phyloP scores from a whole-genome alignment of 2,888 invertebrate species.

The Ditula angustiorana region DNA sequence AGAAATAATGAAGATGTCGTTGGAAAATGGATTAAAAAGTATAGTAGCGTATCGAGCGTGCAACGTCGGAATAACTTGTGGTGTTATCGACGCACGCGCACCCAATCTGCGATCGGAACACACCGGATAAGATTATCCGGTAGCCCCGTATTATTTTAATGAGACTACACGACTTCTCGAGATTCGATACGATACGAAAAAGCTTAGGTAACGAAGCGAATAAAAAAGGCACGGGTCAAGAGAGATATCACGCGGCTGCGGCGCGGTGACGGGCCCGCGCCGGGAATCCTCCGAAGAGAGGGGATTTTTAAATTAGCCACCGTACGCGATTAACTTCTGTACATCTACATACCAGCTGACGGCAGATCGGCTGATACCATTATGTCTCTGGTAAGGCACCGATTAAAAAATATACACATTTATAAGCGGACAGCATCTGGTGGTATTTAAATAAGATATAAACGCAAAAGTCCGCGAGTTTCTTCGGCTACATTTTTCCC shows the following conservation, averaged over 20 bases:
- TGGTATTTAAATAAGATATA: constrained; percentile 85
- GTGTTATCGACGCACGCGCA: constrained; percentile 83
- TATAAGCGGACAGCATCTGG: constrained; percentile 82
- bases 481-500: constrained; percentile 70
- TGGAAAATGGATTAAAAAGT: constrained; percentile 79
- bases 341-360: constrained; percentile 83
- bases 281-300: constrained; percentile 60
- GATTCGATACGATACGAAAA: constrained; percentile 81
- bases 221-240: constrained; percentile 79
- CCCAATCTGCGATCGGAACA: constrained; percentile 84
- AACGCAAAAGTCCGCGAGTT: constrained; percentile 78
- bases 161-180: constrained; percentile 83
- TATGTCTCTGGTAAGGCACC: constrained; percentile 83
- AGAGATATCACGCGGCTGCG: constrained; percentile 77
- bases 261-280: constrained; percentile 64
- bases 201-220: constrained; percentile 82
- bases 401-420: constrained; percentile 82
- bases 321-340: constrained; percentile 75
- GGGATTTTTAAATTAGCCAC: constrained; percentile 81
- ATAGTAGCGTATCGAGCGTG: constrained; percentile 75
- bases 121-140: constrained; percentile 85
- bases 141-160: constrained; percentile 86
- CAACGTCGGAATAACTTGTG: constrained; percentile 80
- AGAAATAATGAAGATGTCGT: constrained; percentile 83
- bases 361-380: constrained; percentile 83